Percentiles rank a stretch among this genome's conserved stretches.
phyloP scores from a whole-genome alignment of 2,113 vertebrate genomes.

The Megaleporinus macrocephalus region DNA sequence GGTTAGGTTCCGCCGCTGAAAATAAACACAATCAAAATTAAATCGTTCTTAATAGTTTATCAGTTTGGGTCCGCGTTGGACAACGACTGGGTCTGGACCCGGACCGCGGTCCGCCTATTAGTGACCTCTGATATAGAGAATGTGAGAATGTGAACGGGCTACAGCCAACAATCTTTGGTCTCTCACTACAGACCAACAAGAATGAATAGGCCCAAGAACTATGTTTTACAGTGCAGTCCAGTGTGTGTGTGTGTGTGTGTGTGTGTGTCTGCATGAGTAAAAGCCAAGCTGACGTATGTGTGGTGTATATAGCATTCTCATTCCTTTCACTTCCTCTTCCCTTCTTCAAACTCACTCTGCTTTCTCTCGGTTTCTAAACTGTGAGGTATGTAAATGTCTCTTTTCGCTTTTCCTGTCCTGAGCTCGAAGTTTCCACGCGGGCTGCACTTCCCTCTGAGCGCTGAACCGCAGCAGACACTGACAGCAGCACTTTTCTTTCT shows the following conservation, averaged over 20 bases:
- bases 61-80: no score
- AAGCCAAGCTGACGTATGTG: background rate
- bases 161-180: no score
- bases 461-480: background rate
- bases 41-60: no score
- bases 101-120: no score
- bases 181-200: no score
- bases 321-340: background rate
- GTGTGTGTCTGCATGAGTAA: background rate
- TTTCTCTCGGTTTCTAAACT: background rate
- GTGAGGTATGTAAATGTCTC: background rate
- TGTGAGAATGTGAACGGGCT: no score
- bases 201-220: no score
- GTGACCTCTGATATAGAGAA: no score
- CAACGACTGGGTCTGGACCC: no score
- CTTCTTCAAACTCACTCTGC: background rate
- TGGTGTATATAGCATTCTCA: background rate
- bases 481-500: background rate
- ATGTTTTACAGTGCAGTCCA: no score
- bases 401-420: background rate
- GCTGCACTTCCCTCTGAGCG: background rate
- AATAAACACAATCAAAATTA: no score
- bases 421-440: background rate
- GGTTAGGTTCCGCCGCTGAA: no score
- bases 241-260: background rate